Evolutionary conservation across 2,797 vertebrate genomes (phyloP), one percentile per base, ranked within the genome.

Genomic region (Enteromius paludinosus): DNA sequence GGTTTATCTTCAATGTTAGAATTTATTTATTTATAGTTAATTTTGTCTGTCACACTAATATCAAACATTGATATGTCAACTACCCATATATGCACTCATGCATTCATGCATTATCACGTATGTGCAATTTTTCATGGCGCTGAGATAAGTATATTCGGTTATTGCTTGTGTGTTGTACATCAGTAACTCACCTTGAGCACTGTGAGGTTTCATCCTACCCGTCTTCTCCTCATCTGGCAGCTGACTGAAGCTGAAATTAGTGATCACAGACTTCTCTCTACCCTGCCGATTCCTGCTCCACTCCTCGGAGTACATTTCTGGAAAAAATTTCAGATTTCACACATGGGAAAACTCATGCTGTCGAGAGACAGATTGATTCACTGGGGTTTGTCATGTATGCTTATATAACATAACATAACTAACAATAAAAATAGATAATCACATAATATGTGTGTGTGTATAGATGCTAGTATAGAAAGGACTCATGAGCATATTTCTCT

Each of bases 301-400:
- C 54, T 86, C 84, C 56, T 86, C 84, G 7, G 81, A 76, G 35
- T 76, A 76, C 84, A 86, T 86, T 45, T 10, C 77, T 83, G 72
- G 0, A 17, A n/a, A 78, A 47, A 28, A 72, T 9, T 10, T 20
- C 20, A 61, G n/a, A 18, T 43, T 56, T 41, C 23, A 70, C 23
- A 77, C 54, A 43, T 25, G 14, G 2, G 14, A 8, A 41, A 47
- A n/a, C 11, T 1, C 45, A 73, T n/a, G 33, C 43, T 10, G 28
- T 33, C 38, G 45, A 9, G 15, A 52, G 28, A 5, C 52, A 61
- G n/a, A 61, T 61, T 0, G 14, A 28, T 28, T 61, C 2, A 61
- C 2, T 28, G 12, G 56, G 11, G 25, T 61, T 61, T 61, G 23
- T 28, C 56, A 61, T 15, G 10, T 15, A 28, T 25, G 56, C 56